These are phyloP conservation scores for Merops nubicus DNA, from an alignment of 2,113 vertebrate genomes.

Conservation along the genomic window DNA sequence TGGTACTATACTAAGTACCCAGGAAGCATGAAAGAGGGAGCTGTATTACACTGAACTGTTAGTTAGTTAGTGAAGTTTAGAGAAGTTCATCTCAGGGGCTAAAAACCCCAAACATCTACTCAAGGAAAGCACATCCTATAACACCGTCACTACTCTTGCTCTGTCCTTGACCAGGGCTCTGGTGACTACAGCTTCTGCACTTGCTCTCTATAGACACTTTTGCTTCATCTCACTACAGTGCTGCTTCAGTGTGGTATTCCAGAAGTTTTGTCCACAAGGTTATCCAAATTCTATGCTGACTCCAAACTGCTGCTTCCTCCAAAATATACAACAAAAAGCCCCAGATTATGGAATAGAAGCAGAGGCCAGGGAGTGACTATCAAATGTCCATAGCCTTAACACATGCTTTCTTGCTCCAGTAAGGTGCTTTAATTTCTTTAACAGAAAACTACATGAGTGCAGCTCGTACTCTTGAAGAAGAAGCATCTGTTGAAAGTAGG, in stretches of 20 bases:
- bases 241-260: neutral
- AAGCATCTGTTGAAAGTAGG: neutral
- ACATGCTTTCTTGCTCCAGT: rapidly evolving
- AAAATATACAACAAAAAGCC: neutral
- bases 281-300: neutral
- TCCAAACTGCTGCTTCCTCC: neutral
- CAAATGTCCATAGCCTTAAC: neutral
- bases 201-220: neutral
- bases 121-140: neutral
- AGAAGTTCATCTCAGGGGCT: neutral
- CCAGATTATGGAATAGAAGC: neutral
- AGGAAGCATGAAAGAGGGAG: neutral
- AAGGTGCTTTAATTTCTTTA: neutral
- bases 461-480: neutral
- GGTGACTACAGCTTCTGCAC: neutral
- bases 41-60: neutral
- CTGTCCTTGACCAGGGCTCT: neutral
- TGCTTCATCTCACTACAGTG: neutral
- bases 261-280: neutral
- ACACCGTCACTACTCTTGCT: neutral
- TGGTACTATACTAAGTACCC: neutral
- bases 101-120: neutral
- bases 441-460: neutral
- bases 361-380: neutral
- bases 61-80: neutral